Evolutionary conservation across 1,140 invertebrate genomes (phyloP).

Genomic region (Acromyrmex heyeri): DNA sequence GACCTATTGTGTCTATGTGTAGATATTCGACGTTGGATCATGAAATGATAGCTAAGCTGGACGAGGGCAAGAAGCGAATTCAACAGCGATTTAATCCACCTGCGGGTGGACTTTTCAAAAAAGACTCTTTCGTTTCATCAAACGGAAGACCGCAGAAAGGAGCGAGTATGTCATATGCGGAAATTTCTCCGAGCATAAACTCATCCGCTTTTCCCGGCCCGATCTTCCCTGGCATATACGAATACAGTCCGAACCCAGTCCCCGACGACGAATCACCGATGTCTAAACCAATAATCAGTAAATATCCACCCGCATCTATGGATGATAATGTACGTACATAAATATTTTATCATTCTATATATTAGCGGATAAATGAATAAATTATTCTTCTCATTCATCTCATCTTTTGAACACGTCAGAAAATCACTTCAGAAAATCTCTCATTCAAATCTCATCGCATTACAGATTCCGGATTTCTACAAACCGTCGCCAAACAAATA

Average conservation of each 20-base stretch:
- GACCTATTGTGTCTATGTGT: neutral
- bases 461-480: slow-evolving; percentile 63
- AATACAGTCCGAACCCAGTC: slow-evolving; percentile 55
- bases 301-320: slow-evolving; percentile 35
- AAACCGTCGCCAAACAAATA: slow-evolving; percentile 62
- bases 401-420: neutral
- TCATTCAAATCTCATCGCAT: neutral
- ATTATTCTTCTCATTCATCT: neutral
- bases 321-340: slow-evolving; percentile 15
- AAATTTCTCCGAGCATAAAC: slow-evolving; percentile 27
- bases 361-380: neutral
- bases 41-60: slow-evolving; percentile 75
- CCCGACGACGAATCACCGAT: slow-evolving; percentile 59
- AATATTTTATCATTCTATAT: neutral
- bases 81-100: slow-evolving; percentile 83
- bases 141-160: slow-evolving; percentile 58
- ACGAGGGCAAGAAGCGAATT: slow-evolving; percentile 70
- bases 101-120: slow-evolving; percentile 73
- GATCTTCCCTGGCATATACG: slow-evolving; percentile 43
- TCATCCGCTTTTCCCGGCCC: slow-evolving; percentile 47
- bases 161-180: slow-evolving; percentile 17
- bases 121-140: neutral
- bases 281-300: slow-evolving; percentile 56
- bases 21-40: slow-evolving; percentile 81
- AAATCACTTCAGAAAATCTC: neutral